Evolutionary conservation across 2,888 invertebrate genomes (phyloP).

Genomic region (Drosophila seclusa): DNA sequence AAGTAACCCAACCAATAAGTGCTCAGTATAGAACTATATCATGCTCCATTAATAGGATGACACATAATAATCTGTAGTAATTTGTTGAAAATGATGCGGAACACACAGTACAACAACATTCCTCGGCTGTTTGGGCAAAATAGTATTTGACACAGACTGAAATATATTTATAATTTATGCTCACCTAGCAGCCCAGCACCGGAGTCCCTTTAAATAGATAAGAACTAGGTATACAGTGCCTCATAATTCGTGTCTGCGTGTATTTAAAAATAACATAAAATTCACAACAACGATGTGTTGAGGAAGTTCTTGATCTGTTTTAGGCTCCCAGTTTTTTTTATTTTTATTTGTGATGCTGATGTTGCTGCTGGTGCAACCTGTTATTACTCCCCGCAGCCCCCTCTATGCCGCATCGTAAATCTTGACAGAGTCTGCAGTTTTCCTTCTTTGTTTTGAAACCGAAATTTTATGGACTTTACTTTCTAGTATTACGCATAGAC

Average conservation of each 20-base stretch:
- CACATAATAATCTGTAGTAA: slow-evolving; percentile 67
- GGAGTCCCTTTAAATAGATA: slow-evolving; percentile 58
- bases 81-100: slow-evolving; percentile 69
- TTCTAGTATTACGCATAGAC: slow-evolving; percentile 64
- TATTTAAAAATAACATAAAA: slow-evolving; percentile 66
- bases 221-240: slow-evolving; percentile 32
- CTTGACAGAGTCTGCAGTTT: slow-evolving; percentile 36
- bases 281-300: slow-evolving; percentile 42
- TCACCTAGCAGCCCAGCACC: slow-evolving; percentile 54
- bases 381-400: slow-evolving; percentile 28
- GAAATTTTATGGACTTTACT: slow-evolving; percentile 61
- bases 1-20: slow-evolving; percentile 32
- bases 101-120: slow-evolving; percentile 65
- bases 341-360: slow-evolving; percentile 56
- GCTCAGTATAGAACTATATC: slow-evolving; percentile 7
- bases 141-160: slow-evolving; percentile 72
- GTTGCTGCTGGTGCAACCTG: slow-evolving; percentile 62
- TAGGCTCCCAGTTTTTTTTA: slow-evolving; percentile 36
- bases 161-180: slow-evolving; percentile 78
- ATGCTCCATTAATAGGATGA: slow-evolving; percentile 60
- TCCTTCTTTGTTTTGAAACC: slow-evolving; percentile 44
- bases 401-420: slow-evolving; percentile 52
- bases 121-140: slow-evolving; percentile 62
- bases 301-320: slow-evolving; percentile 51
- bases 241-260: slow-evolving; percentile 55